Percentiles rank a stretch among this genome's conserved stretches.
phyloP scores from a whole-genome alignment of 2,888 invertebrate species.

The Patella depressa region DNA sequence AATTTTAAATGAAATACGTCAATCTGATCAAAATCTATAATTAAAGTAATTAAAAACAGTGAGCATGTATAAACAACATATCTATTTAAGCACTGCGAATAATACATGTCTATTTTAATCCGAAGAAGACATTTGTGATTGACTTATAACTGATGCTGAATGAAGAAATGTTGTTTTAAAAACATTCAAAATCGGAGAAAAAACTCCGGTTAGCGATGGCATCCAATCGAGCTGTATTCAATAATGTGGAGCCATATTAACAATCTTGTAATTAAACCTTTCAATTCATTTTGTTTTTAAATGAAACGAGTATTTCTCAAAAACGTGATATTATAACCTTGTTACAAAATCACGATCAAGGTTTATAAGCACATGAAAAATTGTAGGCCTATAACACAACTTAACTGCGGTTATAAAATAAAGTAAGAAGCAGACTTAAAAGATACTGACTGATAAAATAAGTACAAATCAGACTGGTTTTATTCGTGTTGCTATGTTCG shows the following conservation, averaged over 20 bases:
- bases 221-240: constrained; percentile 20
- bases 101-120: not conserved
- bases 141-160: constrained; percentile 7
- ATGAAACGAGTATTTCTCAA: constrained; percentile 6
- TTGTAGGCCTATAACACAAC: constrained; percentile 22
- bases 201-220: constrained; percentile 19
- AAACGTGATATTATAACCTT: constrained; percentile 14
- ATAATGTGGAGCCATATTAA: not conserved
- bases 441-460: not conserved
- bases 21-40: constrained; percentile 14
- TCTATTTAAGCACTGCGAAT: not conserved
- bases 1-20: not conserved
- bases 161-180: constrained; percentile 11
- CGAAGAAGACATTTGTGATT: not conserved
- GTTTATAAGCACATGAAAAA: constrained; percentile 9
- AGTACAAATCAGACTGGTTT: constrained; percentile 25
- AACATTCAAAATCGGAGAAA: constrained; percentile 10
- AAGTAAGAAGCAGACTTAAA: constrained; percentile 20
- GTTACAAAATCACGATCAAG: constrained; percentile 15
- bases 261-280: not conserved
- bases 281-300: constrained; percentile 2
- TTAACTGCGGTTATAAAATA: constrained; percentile 29
- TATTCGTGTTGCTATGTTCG: constrained; percentile 12
- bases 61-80: not conserved
- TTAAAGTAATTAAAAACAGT: not conserved